Evolutionary conservation across 2,113 vertebrate genomes (phyloP).

Genomic region (Choloepus hoffmanni): DNA sequence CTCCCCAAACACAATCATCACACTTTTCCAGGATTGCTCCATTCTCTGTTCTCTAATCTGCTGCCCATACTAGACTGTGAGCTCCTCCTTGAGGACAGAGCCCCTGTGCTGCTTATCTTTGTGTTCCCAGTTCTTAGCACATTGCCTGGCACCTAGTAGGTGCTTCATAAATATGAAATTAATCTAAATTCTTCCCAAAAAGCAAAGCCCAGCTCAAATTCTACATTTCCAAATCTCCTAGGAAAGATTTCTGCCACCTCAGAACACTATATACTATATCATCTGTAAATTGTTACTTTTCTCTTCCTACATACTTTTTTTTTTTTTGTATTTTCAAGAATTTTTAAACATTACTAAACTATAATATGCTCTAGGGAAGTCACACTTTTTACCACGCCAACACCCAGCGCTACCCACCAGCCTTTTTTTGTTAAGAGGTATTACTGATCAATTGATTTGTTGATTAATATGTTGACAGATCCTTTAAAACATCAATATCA

Average conservation of each 20-base stretch:
- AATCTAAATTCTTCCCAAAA: background rate
- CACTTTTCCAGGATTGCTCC: background rate
- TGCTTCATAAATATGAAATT: background rate
- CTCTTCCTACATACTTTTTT: background rate
- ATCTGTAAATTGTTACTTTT: background rate
- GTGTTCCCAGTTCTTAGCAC: background rate
- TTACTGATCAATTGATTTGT: background rate
- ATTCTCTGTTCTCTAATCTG: background rate
- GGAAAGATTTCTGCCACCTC: background rate
- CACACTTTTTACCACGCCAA: background rate
- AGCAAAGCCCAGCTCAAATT: background rate
- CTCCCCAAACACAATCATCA: background rate
- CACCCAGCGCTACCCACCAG: background rate
- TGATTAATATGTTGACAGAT: background rate
- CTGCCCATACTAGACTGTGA: background rate
- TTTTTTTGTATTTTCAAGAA: background rate
- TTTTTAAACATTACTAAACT: background rate
- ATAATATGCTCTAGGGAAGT: background rate
- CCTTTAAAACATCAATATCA: conserved; percentile 29
- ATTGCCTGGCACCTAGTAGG: background rate
- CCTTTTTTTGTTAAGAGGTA: background rate
- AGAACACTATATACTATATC: background rate
- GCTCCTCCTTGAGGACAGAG: background rate
- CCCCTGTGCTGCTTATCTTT: background rate
- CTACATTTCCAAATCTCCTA: background rate